These are phyloP conservation scores for Cyclargus thomasi DNA, from an alignment of 1,140 invertebrate species.

Conservation along the genomic window DNA sequence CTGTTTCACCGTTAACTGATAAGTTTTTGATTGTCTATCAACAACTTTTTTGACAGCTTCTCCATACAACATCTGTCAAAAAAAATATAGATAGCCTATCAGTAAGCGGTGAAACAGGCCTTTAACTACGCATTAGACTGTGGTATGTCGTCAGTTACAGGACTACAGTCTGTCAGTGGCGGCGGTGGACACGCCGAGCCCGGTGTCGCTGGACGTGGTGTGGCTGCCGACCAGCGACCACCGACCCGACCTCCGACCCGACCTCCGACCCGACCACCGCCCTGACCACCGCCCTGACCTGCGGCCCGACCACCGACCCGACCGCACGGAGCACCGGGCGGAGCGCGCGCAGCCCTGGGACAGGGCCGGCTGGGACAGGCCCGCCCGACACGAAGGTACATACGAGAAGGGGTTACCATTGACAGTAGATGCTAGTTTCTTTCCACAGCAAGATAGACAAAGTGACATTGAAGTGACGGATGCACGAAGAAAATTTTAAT, in stretches of 20 bases:
- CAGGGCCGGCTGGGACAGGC: slow-evolving; percentile 14
- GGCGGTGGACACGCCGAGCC: slow-evolving; percentile 64
- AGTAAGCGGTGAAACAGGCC: too few species aligned
- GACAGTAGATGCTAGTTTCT: neutral
- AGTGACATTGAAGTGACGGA: too few species aligned
- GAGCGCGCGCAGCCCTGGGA: slow-evolving; percentile 28
- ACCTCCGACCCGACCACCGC: slow-evolving; percentile 21
- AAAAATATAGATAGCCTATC: too few species aligned
- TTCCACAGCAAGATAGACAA: too few species aligned
- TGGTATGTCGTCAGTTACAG: neutral
- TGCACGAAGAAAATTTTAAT: too few species aligned
- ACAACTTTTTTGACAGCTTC: too few species aligned
- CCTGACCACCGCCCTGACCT: slow-evolving; percentile 24
- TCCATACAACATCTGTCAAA: too few species aligned
- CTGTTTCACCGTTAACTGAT: too few species aligned
- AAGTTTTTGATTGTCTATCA: too few species aligned
- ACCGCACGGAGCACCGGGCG: slow-evolving; percentile 42
- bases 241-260: slow-evolving; percentile 24
- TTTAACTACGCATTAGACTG: too few species aligned
- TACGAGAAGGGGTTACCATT: neutral
- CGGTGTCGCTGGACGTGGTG: slow-evolving; percentile 51
- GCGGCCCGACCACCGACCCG: slow-evolving; percentile 38
- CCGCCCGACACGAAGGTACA: slow-evolving; percentile 37
- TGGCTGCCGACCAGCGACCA: slow-evolving; percentile 30
- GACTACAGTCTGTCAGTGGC: slow-evolving; percentile 52